These are phyloP conservation scores for Eristalis arbustorum DNA, from an alignment of 2,888 invertebrate genomes.

Conservation along the genomic window DNA sequence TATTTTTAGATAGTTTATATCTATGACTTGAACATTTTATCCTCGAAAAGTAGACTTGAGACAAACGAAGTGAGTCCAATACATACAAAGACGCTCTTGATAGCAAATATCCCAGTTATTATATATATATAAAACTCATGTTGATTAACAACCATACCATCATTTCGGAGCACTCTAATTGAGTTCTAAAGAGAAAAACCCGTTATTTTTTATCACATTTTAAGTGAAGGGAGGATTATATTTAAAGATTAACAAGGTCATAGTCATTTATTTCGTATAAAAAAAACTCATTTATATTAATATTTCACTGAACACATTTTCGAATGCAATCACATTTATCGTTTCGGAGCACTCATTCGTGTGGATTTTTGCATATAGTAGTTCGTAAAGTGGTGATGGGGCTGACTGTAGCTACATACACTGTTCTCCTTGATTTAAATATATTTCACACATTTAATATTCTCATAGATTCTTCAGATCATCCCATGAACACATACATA, in stretches of 20 bases:
- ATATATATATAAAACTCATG: too few relatives aligned
- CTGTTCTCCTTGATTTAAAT: conserved; percentile 12
- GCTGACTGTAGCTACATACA: conserved; percentile 23
- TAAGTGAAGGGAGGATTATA: conserved; percentile 1
- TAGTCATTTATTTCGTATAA: neutral
- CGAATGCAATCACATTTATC: conserved; percentile 46
- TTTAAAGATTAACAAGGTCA: neutral
- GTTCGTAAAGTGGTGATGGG: conserved; percentile 55
- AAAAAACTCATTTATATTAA: neutral
- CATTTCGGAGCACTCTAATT: neutral
- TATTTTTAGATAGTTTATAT: neutral
- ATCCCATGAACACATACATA: conserved; percentile 23
- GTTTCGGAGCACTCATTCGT: conserved; percentile 43
- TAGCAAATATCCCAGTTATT: neutral
- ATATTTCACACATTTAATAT: conserved; percentile 32
- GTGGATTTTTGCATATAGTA: conserved; percentile 34
- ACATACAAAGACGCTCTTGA: neutral
- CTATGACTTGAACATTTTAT: neutral
- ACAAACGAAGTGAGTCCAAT: neutral
- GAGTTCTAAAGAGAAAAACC: neutral
- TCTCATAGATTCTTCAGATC: conserved; percentile 40
- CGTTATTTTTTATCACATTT: neutral
- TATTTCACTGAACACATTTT: conserved; percentile 51
- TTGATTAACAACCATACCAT: neutral
- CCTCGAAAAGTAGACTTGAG: neutral